Evolutionary conservation across 2,797 vertebrate genomes (phyloP), one percentile per base, ranked within the genome.

Genomic region (Rhinogobio ventralis): DNA sequence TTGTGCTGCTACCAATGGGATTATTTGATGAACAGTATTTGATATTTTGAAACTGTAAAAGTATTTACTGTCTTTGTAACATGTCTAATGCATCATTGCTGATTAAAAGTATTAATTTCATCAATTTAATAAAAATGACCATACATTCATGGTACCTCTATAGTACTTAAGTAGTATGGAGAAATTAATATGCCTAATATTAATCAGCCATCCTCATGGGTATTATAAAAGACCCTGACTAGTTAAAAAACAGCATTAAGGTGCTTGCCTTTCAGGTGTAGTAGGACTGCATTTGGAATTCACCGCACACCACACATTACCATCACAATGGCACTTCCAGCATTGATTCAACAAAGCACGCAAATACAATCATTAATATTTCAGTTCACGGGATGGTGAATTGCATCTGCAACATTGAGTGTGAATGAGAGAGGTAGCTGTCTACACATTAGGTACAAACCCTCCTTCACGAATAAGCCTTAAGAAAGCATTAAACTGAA

Each of bases 341-440:
- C 51, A 84, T 13, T 69, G 74, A 66, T 49, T 55, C 36, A 66
- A 77, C 30, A 68, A 77, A 77, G 39, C 62, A 64, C 74, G 33
- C 36, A 62, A 57, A 82, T 71, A 77, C 25, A 25, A 57, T 39
- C 53, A 81, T 78, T 74, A 71, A 76, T 30, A 79, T 88, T 81
- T 77, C 39, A 76, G n/a, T 75, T 84, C 39, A 69, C 51, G 77
- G 62, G 14, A 69, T 49, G 66, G 45, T 45, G 19, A 86, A 85
- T 30, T 57, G 20, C 74, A 83, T 51, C 49, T 69, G 74, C 51
- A 76, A 45, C 17, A 78, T 66, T 60, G 64, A 76, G 45, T 78
- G 53, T 79, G 33, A 78, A 66, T 79, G 69, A 73, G 17, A 57
- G 13, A 39, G 45, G 7, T n/a, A 64, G 57, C 13, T 4, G 11